Evolutionary conservation across 53 echinoderm and acorn worm genomes (phyloP), one percentile per base, ranked within the genome.

Genomic region (Mesocentrotus franciscanus): DNA sequence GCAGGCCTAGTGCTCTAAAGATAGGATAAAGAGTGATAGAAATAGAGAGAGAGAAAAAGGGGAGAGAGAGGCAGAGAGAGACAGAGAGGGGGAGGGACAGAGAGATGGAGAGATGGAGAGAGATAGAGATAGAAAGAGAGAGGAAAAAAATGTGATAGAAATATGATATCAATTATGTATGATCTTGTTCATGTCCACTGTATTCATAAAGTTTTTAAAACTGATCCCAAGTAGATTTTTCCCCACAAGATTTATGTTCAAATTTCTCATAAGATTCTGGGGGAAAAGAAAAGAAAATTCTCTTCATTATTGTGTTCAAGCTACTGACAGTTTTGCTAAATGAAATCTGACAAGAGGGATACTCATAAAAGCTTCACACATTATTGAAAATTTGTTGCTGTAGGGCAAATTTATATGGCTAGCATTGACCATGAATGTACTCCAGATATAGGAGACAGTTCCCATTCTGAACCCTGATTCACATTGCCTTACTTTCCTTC

Each of bases 371-470:
- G 29, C 75, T 75, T 75, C 75, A 75, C 75, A 75, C 75, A 75
- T 75, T 75, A 75, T 75, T 75, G 75, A 32, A 75, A 75, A 30
- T 75, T 75, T 75, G 75, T 75, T 10, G 75, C 75, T 75, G 9
- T 30, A 3, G 75, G 75, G 75, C 75, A 75, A 27, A 13, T 75
- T 75, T 75, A 75, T n/a, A 75, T 75, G 75, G 75, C 75, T 75
- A 10, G 75, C 75, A 75, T 11, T 75, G 75, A 75, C 75, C 75
- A 75, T 75, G 75, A 75, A 75, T 75, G 75, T 72, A 72, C 29
- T 29, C 72, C 72, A 72, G n/a, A 29, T 24, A 68, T 68, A 20
- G 7, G 18, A 62, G 62, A 62, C 17, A 17, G 62, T 62, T 62
- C 62, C 0, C 62, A 62, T 18, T 17, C 16, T 62, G n/a, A n/a